These are phyloP conservation scores for Apis florea DNA, from an alignment of 1,140 invertebrate genomes.

Conservation along the genomic window DNA sequence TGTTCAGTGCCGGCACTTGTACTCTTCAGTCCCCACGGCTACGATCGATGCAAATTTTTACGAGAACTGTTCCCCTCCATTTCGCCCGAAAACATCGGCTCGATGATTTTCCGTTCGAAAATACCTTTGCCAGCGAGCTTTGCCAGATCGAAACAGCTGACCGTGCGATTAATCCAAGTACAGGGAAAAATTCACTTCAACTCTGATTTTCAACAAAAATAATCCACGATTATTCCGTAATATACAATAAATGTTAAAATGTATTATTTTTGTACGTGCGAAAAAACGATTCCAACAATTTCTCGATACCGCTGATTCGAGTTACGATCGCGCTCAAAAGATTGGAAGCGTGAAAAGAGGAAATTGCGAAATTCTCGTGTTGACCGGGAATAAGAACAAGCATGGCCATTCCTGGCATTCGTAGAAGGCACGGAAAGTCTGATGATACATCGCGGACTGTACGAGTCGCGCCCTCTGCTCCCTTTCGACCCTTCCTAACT, in stretches of 20 bases:
- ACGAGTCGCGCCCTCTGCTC: constrained; percentile 41
- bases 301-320: too few relatives aligned
- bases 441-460: constrained; percentile 65
- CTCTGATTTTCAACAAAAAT: too few relatives aligned
- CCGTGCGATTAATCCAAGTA: neutral
- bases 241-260: too few relatives aligned
- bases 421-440: constrained; percentile 50
- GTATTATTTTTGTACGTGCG: too few relatives aligned
- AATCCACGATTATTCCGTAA: too few relatives aligned
- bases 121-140: neutral
- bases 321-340: too few relatives aligned
- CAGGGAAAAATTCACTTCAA: too few relatives aligned
- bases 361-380: constrained; percentile 14
- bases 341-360: neutral
- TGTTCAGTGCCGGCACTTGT: constrained; percentile 70
- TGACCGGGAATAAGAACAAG: constrained; percentile 31
- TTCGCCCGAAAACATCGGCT: constrained; percentile 34
- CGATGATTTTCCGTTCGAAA: constrained; percentile 28
- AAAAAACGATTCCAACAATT: too few relatives aligned
- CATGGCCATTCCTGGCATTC: constrained; percentile 59
- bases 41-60: constrained; percentile 64
- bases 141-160: neutral
- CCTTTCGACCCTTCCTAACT: constrained; percentile 52
- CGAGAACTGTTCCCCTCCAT: constrained; percentile 20
- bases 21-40: constrained; percentile 44